phyloP scores from a whole-genome alignment of 2,113 vertebrate genomes.

The Nansenia antarctica region DNA sequence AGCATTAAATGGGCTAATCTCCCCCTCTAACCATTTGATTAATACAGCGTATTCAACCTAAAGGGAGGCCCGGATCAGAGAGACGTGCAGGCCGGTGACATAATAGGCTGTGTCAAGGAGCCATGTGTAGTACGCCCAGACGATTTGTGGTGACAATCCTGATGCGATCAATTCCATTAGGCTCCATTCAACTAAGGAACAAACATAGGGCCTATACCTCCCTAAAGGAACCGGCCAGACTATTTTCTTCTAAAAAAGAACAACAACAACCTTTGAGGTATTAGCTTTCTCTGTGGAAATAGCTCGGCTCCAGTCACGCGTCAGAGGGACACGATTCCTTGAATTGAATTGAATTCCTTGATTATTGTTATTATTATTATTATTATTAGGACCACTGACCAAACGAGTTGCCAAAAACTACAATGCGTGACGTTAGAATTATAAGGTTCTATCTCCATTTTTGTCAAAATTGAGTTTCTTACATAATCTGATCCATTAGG shows the following conservation, averaged over 20 bases:
- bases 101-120: constrained; percentile 70
- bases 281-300: constrained; percentile 22
- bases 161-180: constrained; percentile 68
- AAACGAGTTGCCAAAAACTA: no score
- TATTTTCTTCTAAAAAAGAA: constrained; percentile 33
- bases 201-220: constrained; percentile 54
- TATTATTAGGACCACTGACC: no score
- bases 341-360: no score
- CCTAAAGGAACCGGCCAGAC: not conserved
- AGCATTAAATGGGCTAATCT: constrained; percentile 57
- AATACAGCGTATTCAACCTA: constrained; percentile 64
- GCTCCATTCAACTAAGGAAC: constrained; percentile 64
- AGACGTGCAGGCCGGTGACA: constrained; percentile 69
- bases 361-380: no score
- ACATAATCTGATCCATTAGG: no score
- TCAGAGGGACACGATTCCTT: not conserved
- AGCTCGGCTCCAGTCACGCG: constrained; percentile 13
- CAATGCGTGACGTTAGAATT: no score
- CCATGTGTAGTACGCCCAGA: constrained; percentile 70
- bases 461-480: no score
- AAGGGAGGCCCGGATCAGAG: constrained; percentile 48
- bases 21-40: constrained; percentile 65
- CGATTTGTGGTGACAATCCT: constrained; percentile 75
- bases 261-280: no score
- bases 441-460: no score